Conservation (phyloP, 2,797 vertebrate genomes). For the Gila robusta region DNA sequence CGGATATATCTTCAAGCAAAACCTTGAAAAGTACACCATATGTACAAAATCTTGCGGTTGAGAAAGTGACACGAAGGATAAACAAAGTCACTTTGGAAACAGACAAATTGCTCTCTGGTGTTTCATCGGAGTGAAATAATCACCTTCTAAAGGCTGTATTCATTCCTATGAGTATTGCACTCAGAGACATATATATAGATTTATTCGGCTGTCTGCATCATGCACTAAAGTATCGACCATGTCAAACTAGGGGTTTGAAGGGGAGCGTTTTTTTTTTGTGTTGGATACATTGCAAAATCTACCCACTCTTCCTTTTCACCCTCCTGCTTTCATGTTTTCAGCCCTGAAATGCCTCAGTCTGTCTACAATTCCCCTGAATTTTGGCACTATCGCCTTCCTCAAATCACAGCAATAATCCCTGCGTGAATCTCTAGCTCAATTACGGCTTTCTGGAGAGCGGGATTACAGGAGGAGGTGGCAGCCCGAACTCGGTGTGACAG, state of each 20-base stretch:
- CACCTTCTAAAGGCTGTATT: conserved; percentile 76
- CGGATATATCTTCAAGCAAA: conserved; percentile 29
- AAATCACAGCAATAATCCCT: conserved; percentile 81
- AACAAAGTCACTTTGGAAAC: conserved; percentile 31
- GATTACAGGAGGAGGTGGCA: conserved; percentile 76
- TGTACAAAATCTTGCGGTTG: conserved; percentile 7
- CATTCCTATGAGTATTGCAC: conserved; percentile 60
- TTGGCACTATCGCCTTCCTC: conserved; percentile 60
- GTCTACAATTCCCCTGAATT: conserved; percentile 63
- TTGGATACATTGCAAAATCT: conserved; percentile 19
- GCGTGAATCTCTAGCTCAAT: conserved; percentile 77
- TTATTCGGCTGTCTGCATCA: conserved; percentile 25
- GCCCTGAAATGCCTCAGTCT: conserved; percentile 55
- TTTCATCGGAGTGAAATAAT: conserved; percentile 78
- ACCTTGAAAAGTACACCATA: conserved; percentile 38
- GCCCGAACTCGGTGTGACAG: conserved; percentile 75
- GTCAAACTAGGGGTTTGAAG: conserved; percentile 71
- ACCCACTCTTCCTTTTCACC: conserved; percentile 30
- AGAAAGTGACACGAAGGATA: conserved; percentile 39
- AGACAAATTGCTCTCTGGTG: conserved; percentile 50
- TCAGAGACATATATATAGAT: conserved; percentile 18
- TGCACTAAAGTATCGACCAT: conserved; percentile 72
- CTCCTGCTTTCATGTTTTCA: conserved; percentile 55
- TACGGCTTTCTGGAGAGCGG: conserved; percentile 81
- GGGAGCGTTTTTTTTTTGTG: conserved; percentile 29